phyloP scores from a whole-genome alignment of 1,140 invertebrate species.

The Manduca sexta region DNA sequence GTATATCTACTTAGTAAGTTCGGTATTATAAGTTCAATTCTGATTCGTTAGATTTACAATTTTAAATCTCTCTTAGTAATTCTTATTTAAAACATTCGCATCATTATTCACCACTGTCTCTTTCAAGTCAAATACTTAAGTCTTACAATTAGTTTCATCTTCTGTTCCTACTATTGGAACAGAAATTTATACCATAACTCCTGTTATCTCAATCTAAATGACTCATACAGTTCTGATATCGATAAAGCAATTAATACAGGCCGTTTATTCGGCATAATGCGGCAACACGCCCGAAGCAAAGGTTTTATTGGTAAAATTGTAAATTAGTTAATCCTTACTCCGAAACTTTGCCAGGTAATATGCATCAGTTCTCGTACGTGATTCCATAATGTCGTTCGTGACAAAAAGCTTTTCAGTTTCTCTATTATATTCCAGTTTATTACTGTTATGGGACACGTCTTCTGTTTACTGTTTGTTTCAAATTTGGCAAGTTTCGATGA shows the following conservation, averaged over 20 bases:
- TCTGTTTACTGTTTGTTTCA: conserved; percentile 20
- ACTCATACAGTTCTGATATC: conserved; percentile 46
- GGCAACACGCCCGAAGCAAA: conserved; percentile 41
- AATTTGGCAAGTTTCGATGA: conserved; percentile 25
- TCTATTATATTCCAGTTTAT: conserved; percentile 26
- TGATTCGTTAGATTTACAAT: neutral
- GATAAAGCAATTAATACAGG: conserved; percentile 49
- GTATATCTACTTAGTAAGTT: neutral
- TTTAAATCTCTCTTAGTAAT: neutral
- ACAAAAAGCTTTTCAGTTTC: conserved; percentile 28
- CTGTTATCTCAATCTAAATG: conserved; percentile 59
- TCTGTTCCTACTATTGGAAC: neutral
- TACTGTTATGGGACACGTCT: conserved; percentile 32
- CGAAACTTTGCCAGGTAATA: conserved; percentile 38
- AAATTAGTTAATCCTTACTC: conserved; percentile 40
- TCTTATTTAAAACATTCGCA: neutral
- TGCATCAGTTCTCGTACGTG: conserved; percentile 45
- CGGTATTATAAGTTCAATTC: neutral
- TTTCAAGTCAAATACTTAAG: too few relatives aligned
- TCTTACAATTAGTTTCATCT: neutral
- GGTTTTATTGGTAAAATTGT: conserved; percentile 54
- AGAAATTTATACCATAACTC: conserved; percentile 37
- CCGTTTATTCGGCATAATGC: conserved; percentile 37
- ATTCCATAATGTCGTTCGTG: conserved; percentile 18
- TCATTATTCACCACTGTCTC: too few relatives aligned